phyloP scores from a whole-genome alignment of 2,113 vertebrate species.

The Myocastor coypus region DNA sequence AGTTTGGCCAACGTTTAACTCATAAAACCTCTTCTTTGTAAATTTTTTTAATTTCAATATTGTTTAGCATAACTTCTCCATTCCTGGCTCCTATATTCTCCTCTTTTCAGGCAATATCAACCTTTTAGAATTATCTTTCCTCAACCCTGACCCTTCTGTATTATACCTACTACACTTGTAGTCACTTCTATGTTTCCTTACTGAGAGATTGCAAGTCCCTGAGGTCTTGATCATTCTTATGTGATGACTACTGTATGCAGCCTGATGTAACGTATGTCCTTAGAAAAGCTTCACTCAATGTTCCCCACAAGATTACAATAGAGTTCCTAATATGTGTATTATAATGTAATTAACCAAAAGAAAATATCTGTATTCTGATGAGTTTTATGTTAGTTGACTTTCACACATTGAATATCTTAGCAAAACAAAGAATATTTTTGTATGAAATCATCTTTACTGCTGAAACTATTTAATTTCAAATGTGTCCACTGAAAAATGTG shows the following conservation, averaged over 20 bases:
- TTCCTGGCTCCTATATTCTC: neutral
- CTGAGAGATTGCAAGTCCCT: neutral
- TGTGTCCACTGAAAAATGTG: slow-evolving; percentile 40
- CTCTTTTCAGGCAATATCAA: neutral
- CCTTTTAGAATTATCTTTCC: neutral
- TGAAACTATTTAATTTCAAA: slow-evolving; percentile 65
- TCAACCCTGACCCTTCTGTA: neutral
- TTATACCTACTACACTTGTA: neutral
- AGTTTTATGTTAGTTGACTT: slow-evolving; percentile 53
- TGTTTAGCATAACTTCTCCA: neutral
- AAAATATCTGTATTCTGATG: slow-evolving; percentile 43
- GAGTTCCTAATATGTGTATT: slow-evolving; percentile 39
- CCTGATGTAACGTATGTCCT: neutral
- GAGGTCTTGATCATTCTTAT: neutral
- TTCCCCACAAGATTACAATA: slow-evolving; percentile 49
- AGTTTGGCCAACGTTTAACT: neutral
- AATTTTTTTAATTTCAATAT: neutral
- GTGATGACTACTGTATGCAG: neutral
- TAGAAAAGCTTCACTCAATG: slow-evolving; percentile 18
- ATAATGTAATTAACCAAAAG: slow-evolving; percentile 61
- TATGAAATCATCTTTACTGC: slow-evolving; percentile 38
- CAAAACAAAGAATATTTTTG: slow-evolving; percentile 67
- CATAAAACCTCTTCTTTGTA: neutral
- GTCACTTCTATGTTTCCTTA: neutral
- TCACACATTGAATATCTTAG: slow-evolving; percentile 53